Base-by-base conservation (phyloP, 2,113 vertebrate species). In the Diphyllodes magnificus region DNA sequence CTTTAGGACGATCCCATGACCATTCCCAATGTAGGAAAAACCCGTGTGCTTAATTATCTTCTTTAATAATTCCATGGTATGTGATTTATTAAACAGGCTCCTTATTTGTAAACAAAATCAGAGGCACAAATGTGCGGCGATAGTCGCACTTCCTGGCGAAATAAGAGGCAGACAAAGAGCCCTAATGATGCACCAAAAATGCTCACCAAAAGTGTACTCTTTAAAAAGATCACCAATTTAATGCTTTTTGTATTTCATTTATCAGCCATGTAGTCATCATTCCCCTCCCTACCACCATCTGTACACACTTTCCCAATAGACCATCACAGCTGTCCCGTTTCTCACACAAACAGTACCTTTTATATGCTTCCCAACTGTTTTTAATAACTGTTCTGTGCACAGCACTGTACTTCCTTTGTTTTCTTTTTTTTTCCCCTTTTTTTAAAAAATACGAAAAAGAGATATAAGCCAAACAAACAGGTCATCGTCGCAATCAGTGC, bases 291-390 rank as follows among this genome's bases (percentile, higher is more conserved):
- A 92, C 92, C 97, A 97, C 98, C 97, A 98, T 98, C 98, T 98
- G 97, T 95, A 98, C 97, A 96, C 97, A 97, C 96, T 97, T 98
- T 98, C 97, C 98, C 98, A 95, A 97, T 97, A 98, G 98, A 98
- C 97, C 92, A 94, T 96, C 97, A 97, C 98, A 98, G 97, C 98
- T 98, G 98, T 97, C 97, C 97, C 88, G 92, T 97, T 97, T 97
- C 97, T 98, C 97, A 98, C 97, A 97, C 97, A 97, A 94, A 97
- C 95, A 95, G 88, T 96, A 93, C 96, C 97, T 95, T 97, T 96
- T 97, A 96, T 97, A 97, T 84, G 94, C 94, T 94, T 97, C 92
- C 96, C 96, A 98, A 97, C 96, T 97, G 97, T 97, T 97, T 97
- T 97, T 97, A 96, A 97, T 97, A 97, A 97, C 94, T 96, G 95